Conservation (phyloP, 2,888 invertebrate genomes). For the Drosophila eohydei region DNA sequence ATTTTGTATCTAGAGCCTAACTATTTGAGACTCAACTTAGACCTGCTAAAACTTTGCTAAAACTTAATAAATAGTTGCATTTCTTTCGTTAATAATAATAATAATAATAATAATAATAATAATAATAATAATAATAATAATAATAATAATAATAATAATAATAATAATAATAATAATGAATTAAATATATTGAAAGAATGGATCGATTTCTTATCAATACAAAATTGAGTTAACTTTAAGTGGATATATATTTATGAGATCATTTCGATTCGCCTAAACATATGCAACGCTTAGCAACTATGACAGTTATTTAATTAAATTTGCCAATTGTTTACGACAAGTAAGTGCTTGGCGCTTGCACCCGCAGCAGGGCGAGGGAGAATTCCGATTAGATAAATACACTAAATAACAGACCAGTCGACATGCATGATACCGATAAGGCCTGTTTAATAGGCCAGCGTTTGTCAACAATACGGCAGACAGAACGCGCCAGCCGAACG, state of each 20-base stretch:
- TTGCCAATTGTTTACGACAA: slow-evolving; percentile 48
- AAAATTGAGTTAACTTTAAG: neutral
- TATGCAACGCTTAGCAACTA: slow-evolving; percentile 26
- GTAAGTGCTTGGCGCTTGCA: slow-evolving; percentile 33
- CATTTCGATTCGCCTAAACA: slow-evolving; percentile 22
- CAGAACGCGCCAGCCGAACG: slow-evolving; percentile 29
- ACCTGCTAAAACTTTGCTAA: too few relatives aligned
- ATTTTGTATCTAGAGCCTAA: too few relatives aligned
- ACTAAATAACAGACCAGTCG: slow-evolving; percentile 41
- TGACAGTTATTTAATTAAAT: slow-evolving; percentile 45
- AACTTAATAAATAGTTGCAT: too few relatives aligned
- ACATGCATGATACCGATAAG: slow-evolving; percentile 51
- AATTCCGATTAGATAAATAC: slow-evolving; percentile 61
- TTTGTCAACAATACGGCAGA: slow-evolving; percentile 53
- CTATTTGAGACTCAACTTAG: too few relatives aligned
- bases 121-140: too few relatives aligned
- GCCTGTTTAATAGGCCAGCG: slow-evolving; percentile 52
- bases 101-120: too few relatives aligned
- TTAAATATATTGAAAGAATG: too few relatives aligned
- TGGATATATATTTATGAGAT: neutral
- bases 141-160: too few relatives aligned
- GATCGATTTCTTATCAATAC: too few relatives aligned
- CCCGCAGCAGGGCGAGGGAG: slow-evolving; percentile 2
- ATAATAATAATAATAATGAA: neutral
- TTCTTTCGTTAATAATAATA: too few relatives aligned